A percentile compares a stretch with the other conserved stretches of the same genome.
These are phyloP conservation scores for Agrochola lota DNA, from an alignment of 2,888 invertebrate species.

Conservation along the genomic window DNA sequence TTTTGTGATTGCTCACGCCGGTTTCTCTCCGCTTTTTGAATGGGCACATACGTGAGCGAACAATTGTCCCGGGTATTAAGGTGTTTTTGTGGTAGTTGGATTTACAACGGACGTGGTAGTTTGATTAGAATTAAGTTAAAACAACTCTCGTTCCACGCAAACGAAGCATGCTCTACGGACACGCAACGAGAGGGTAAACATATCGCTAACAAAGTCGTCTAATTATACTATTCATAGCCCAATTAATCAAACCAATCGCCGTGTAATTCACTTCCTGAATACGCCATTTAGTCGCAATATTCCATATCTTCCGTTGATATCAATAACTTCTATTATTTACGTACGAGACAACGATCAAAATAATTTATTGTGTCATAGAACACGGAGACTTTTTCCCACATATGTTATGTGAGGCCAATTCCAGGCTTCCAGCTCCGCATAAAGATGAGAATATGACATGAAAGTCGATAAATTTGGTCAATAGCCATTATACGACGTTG, in stretches of 20 bases:
- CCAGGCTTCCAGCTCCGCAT: conserved; percentile 79
- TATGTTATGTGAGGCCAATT: conserved; percentile 81
- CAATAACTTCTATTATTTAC: conserved; percentile 72
- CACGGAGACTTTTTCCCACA: conserved; percentile 74
- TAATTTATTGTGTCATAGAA: conserved; percentile 77
- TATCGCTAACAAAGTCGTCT: conserved; percentile 5
- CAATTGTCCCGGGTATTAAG: conserved; percentile 81
- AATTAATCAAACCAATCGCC: conserved; percentile 53
- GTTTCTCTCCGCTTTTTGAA: conserved; percentile 79
- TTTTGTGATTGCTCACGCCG: conserved; percentile 83
- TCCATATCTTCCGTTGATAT: conserved; percentile 60
- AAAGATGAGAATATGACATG: conserved; percentile 88
- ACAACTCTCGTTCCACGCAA: conserved; percentile 26
- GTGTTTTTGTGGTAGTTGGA: conserved; percentile 72
- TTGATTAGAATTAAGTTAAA: conserved; percentile 57
- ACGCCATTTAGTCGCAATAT: conserved; percentile 52
- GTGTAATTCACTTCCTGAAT: conserved; percentile 53
- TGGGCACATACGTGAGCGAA: conserved; percentile 82
- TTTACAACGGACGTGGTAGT: conserved; percentile 67
- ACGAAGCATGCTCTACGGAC: not conserved
- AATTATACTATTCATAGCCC: conserved; percentile 36
- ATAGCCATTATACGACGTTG: conserved; percentile 89
- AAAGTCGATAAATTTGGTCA: conserved; percentile 89
- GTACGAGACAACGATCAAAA: conserved; percentile 74
- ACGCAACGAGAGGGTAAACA: conserved; percentile 15